Conservation (phyloP, 2,888 invertebrate species). For the Amphipyra berbera region DNA sequence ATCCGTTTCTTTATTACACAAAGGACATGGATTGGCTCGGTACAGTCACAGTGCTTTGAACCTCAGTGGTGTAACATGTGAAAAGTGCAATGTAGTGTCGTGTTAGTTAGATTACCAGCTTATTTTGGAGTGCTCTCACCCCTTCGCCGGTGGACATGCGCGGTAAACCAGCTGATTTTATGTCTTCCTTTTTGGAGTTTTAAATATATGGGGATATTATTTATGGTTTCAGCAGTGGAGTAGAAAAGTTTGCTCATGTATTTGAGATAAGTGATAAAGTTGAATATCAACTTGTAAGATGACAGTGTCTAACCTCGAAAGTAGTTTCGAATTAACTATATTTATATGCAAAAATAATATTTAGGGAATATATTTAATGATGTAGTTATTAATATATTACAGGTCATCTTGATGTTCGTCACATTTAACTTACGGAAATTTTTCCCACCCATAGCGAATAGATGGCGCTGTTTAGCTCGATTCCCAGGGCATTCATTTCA, state of each 20-base stretch:
- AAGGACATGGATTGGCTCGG: constrained; percentile 22
- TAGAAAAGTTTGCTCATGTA: background rate
- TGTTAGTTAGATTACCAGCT: constrained; percentile 42
- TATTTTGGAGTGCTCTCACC: constrained; percentile 36
- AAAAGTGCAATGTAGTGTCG: constrained; percentile 51
- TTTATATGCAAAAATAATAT: no score
- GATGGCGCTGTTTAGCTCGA: constrained; percentile 41
- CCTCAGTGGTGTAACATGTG: constrained; percentile 34
- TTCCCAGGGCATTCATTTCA: constrained; percentile 28
- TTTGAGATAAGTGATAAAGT: background rate
- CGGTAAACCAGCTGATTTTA: constrained; percentile 53
- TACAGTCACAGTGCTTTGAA: constrained; percentile 37
- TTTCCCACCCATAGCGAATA: constrained; percentile 18
- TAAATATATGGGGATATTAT: constrained; percentile 17
- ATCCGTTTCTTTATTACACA: constrained; percentile 10
- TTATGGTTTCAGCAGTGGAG: constrained; percentile 21
- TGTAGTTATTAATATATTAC: background rate
- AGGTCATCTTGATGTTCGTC: constrained; percentile 27
- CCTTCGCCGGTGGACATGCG: constrained; percentile 50
- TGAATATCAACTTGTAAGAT: background rate
- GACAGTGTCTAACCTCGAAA: no score
- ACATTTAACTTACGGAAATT: constrained; percentile 14
- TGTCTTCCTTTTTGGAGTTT: constrained; percentile 39
- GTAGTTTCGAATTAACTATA: background rate
- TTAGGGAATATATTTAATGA: no score